Evolutionary conservation across 2,797 vertebrate genomes (phyloP).

Genomic region (Schizothorax lantsangensis): DNA sequence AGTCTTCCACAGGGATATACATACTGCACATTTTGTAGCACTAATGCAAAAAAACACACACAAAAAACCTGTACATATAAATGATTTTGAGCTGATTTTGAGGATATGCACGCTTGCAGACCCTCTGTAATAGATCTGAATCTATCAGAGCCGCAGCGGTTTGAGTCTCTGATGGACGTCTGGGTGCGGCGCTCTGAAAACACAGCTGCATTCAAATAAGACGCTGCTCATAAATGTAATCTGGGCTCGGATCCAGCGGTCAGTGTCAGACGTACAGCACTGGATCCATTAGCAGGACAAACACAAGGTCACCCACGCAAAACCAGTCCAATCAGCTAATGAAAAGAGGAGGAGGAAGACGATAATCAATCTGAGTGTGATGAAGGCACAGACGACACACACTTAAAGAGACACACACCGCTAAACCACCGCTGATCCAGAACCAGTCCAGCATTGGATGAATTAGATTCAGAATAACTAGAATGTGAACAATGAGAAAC

Average conservation of each 20-base stretch:
- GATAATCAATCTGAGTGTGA: conserved; percentile 36
- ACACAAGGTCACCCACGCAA: conserved; percentile 43
- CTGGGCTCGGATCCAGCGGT: conserved; percentile 41
- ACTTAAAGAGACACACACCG: background rate
- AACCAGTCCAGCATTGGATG: background rate
- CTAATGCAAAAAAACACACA: background rate
- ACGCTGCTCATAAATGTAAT: background rate
- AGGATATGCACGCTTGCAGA: background rate
- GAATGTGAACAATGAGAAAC: background rate
- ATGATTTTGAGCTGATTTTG: background rate
- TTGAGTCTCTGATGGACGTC: too few relatives aligned
- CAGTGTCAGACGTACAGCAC: background rate
- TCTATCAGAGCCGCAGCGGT: background rate
- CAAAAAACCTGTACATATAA: background rate
- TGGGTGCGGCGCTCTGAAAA: background rate
- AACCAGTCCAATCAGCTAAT: conserved; percentile 76
- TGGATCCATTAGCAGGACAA: conserved; percentile 31
- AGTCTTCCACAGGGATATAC: background rate
- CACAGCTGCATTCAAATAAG: background rate
- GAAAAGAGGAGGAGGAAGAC: conserved; percentile 56
- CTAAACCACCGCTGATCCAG: background rate
- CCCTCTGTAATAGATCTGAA: background rate
- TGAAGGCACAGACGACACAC: background rate
- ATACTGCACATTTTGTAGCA: background rate
- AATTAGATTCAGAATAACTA: background rate